Conservation (phyloP, 1,140 invertebrate species). For the Habropoda laboriosa region DNA sequence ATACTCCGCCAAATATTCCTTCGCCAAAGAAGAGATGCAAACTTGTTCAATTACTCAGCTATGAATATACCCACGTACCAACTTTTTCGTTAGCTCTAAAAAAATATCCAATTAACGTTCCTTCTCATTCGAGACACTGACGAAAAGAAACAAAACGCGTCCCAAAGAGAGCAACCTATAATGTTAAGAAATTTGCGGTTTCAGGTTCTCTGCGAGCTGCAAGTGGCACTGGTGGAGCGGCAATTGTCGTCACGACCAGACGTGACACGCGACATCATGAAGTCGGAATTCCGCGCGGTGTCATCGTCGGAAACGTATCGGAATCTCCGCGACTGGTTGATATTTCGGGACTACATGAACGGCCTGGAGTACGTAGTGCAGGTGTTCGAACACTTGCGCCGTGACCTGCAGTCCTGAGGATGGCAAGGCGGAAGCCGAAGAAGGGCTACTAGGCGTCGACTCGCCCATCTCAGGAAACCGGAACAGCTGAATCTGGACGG, state of each 20-base stretch:
- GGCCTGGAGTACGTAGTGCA: slow-evolving; percentile 84
- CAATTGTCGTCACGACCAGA: slow-evolving; percentile 79
- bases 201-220: slow-evolving; percentile 83
- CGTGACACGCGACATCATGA: slow-evolving; percentile 84
- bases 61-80: no score
- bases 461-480: slow-evolving; percentile 63
- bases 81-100: no score
- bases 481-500: slow-evolving; percentile 48
- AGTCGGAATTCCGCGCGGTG: slow-evolving; percentile 79
- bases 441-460: slow-evolving; percentile 69
- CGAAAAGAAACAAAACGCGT: no score
- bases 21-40: no score
- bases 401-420: slow-evolving; percentile 72
- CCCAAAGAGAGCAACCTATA: background rate
- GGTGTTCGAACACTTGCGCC: slow-evolving; percentile 81
- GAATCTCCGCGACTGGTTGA: slow-evolving; percentile 85
- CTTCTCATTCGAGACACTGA: no score
- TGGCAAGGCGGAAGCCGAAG: slow-evolving; percentile 71
- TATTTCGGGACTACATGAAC: slow-evolving; percentile 86
- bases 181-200: background rate
- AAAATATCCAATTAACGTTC: no score
- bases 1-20: no score
- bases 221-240: slow-evolving; percentile 83
- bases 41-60: no score
- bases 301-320: slow-evolving; percentile 77